Percentiles rank a stretch among this genome's conserved stretches.
Evolutionary conservation across 1,140 invertebrate genomes (phyloP).

Genomic region (Anastrepha obliqua): DNA sequence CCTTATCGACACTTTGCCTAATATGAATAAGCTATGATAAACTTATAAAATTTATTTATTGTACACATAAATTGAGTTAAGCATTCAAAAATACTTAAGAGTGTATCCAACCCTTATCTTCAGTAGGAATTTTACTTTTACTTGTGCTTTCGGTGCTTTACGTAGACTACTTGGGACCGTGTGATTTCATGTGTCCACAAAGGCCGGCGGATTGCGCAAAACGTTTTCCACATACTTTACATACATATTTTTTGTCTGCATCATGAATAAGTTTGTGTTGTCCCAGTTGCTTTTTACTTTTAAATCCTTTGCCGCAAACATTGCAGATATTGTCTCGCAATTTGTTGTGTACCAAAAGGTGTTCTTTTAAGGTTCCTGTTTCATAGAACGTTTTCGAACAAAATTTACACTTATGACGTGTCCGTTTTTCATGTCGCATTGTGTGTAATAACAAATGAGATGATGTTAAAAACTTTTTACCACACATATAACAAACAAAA

Average conservation of each 20-base stretch:
- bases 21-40: no score
- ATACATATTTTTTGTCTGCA: conserved; percentile 42
- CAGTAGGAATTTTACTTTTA: no score
- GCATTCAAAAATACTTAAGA: no score
- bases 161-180: background rate
- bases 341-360: conserved; percentile 60
- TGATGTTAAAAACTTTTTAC: conserved; percentile 57
- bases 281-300: background rate
- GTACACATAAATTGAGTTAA: no score
- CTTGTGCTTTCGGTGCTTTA: no score
- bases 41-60: no score
- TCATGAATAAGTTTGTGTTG: background rate
- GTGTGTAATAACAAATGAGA: conserved; percentile 60
- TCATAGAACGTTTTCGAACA: conserved; percentile 62
- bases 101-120: no score
- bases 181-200: conserved; percentile 52
- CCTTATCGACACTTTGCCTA: no score
- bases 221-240: conserved; percentile 54
- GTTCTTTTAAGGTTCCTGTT: conserved; percentile 59
- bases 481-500: conserved; percentile 62
- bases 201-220: conserved; percentile 53
- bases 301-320: conserved; percentile 42
- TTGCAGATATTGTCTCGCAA: conserved; percentile 63
- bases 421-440: conserved; percentile 60
- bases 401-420: conserved; percentile 60